Evolutionary conservation across 2,113 vertebrate genomes (phyloP).

Genomic region (Coptodon bakossiorum): DNA sequence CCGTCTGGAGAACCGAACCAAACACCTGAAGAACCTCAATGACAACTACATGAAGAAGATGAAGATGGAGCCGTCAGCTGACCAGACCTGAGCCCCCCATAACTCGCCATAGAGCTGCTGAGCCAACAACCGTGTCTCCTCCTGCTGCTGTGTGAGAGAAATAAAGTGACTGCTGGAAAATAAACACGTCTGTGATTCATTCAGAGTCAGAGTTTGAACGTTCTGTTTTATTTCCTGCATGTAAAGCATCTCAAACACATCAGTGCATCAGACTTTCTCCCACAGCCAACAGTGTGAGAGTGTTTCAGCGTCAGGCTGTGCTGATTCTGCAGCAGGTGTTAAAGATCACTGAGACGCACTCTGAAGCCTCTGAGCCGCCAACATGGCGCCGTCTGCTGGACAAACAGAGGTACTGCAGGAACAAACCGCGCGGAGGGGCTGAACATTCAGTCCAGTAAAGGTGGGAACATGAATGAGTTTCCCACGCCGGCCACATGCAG

Average conservation of each 20-base stretch:
- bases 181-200: background rate
- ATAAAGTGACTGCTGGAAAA: background rate
- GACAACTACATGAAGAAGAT: slow-evolving; percentile 19
- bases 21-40: slow-evolving; percentile 65
- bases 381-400: background rate
- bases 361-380: background rate
- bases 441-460: background rate
- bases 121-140: background rate
- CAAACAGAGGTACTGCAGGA: background rate
- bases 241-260: background rate
- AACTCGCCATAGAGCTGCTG: background rate
- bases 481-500: no score
- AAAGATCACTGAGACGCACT: background rate
- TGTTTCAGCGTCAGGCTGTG: background rate
- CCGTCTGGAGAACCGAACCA: slow-evolving; percentile 65
- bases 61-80: background rate
- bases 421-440: background rate
- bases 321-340: background rate
- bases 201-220: background rate
- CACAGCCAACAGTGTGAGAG: background rate
- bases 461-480: background rate
- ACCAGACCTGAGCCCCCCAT: background rate
- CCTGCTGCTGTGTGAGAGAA: background rate
- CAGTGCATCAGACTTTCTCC: background rate
- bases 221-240: rapidly evolving